These are phyloP conservation scores for Aphelinus atriplicis DNA, from an alignment of 1,140 invertebrate genomes.

Conservation along the genomic window DNA sequence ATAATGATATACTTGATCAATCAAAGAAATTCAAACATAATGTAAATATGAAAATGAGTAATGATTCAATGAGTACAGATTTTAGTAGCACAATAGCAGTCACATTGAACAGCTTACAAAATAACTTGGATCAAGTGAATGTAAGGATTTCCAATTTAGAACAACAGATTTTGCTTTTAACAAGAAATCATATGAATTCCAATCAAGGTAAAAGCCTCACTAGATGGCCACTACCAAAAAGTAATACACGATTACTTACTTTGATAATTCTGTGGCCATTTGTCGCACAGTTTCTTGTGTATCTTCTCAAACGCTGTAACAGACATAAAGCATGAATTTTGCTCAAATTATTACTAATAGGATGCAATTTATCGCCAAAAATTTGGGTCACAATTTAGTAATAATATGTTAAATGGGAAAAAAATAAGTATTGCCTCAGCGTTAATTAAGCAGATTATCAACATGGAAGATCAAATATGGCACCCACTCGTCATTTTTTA, in stretches of 20 bases:
- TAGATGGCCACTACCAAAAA: conserved; percentile 66
- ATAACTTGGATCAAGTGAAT: conserved; percentile 61
- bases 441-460: too few relatives aligned
- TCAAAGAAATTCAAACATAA: neutral
- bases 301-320: conserved; percentile 49
- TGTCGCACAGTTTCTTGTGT: conserved; percentile 63
- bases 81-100: conserved; percentile 58
- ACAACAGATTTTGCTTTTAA: conserved; percentile 43
- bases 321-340: too few relatives aligned
- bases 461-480: too few relatives aligned
- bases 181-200: conserved; percentile 22
- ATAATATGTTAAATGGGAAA: too few relatives aligned
- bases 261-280: conserved; percentile 72
- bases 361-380: too few relatives aligned
- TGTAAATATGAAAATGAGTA: conserved; percentile 46
- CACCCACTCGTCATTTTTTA: too few relatives aligned
- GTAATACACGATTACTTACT: conserved; percentile 67
- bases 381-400: too few relatives aligned
- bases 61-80: conserved; percentile 52
- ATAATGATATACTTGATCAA: conserved; percentile 1
- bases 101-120: conserved; percentile 59
- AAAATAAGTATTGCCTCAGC: too few relatives aligned
- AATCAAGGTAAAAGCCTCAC: neutral
- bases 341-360: too few relatives aligned
- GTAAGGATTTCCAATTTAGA: conserved; percentile 58